Percentiles rank a stretch among this genome's conserved stretches.
These are phyloP conservation scores for Baronia brevicornis DNA, from an alignment of 2,888 invertebrate species.

Conservation along the genomic window DNA sequence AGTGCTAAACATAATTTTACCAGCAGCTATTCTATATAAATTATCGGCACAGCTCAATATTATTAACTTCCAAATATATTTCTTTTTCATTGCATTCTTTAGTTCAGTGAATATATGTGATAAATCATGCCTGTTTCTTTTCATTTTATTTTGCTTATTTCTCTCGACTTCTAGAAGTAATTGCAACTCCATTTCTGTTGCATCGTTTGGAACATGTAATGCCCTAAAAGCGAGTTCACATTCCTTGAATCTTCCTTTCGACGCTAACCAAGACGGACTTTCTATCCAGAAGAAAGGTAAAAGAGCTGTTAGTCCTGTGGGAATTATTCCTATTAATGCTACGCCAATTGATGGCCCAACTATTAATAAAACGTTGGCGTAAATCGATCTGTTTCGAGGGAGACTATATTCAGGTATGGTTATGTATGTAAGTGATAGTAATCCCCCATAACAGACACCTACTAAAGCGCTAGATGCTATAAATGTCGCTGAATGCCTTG, in stretches of 20 bases:
- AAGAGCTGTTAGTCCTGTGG: slow-evolving; percentile 18
- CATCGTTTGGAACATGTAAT: slow-evolving; percentile 18
- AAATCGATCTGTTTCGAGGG: slow-evolving; percentile 4
- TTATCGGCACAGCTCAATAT: slow-evolving; percentile 11
- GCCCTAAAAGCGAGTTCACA: slow-evolving; percentile 21
- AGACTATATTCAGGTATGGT: slow-evolving; percentile 15
- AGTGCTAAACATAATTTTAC: slow-evolving; percentile 18
- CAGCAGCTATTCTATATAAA: slow-evolving; percentile 16
- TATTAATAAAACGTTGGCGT: slow-evolving; percentile 5
- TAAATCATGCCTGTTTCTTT: background rate
- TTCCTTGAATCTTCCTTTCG: slow-evolving; percentile 24
- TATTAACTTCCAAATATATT: slow-evolving; percentile 21
- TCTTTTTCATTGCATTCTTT: slow-evolving; percentile 11
- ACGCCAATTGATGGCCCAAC: slow-evolving; percentile 19
- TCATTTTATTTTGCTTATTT: slow-evolving; percentile 1
- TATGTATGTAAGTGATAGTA: slow-evolving; percentile 12
- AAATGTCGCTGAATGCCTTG: slow-evolving; percentile 11
- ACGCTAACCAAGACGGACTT: slow-evolving; percentile 27
- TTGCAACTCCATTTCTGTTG: slow-evolving; percentile 18
- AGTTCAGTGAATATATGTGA: background rate
- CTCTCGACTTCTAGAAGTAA: slow-evolving; percentile 16
- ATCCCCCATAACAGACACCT: slow-evolving; percentile 19
- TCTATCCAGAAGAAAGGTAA: slow-evolving; percentile 24
- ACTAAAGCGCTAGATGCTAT: slow-evolving; percentile 16
- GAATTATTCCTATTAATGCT: slow-evolving; percentile 21